A percentile compares a stretch with the other conserved stretches of the same genome.
Conservation (phyloP, 1,140 invertebrate species). For the Psilanteris sp. region DNA sequence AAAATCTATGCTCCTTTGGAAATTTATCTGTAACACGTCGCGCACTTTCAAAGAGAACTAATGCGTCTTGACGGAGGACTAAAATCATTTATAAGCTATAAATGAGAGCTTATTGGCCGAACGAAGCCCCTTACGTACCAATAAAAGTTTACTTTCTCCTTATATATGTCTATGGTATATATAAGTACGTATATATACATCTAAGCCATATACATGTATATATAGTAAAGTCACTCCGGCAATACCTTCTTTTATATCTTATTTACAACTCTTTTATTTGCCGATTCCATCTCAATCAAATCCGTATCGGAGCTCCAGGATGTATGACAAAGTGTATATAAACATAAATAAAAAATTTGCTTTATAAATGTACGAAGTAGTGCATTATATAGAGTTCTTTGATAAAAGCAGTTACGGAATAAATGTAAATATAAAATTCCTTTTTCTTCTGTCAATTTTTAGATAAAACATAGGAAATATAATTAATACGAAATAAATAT, state of each 20-base stretch:
- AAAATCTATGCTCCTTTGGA: constrained; percentile 59
- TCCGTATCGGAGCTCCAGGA: constrained; percentile 45
- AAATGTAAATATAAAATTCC: too few relatives aligned
- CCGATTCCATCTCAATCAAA: constrained; percentile 80
- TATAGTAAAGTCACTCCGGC: constrained; percentile 75
- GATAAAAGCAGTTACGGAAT: constrained; percentile 21
- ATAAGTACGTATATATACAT: too few relatives aligned
- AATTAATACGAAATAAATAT: too few relatives aligned
- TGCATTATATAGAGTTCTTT: constrained; percentile 13
- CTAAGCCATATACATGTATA: too few relatives aligned
- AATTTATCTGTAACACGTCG: constrained; percentile 66
- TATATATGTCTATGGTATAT: too few relatives aligned
- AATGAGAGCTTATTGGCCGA: constrained; percentile 77
- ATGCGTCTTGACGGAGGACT: constrained; percentile 76
- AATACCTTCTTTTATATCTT: constrained; percentile 77
- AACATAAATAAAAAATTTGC: constrained; percentile 45
- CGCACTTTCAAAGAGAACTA: constrained; percentile 69
- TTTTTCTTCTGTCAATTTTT: too few relatives aligned
- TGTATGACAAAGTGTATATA: constrained; percentile 47
- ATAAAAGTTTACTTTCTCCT: constrained; percentile 77
- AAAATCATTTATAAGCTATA: constrained; percentile 81
- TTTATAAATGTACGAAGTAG: constrained; percentile 22
- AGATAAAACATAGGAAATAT: too few relatives aligned
- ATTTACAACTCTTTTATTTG: constrained; percentile 80
- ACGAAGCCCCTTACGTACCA: constrained; percentile 70